phyloP scores from a whole-genome alignment of 2,888 invertebrate species.

The Trissolcus japonicus region DNA sequence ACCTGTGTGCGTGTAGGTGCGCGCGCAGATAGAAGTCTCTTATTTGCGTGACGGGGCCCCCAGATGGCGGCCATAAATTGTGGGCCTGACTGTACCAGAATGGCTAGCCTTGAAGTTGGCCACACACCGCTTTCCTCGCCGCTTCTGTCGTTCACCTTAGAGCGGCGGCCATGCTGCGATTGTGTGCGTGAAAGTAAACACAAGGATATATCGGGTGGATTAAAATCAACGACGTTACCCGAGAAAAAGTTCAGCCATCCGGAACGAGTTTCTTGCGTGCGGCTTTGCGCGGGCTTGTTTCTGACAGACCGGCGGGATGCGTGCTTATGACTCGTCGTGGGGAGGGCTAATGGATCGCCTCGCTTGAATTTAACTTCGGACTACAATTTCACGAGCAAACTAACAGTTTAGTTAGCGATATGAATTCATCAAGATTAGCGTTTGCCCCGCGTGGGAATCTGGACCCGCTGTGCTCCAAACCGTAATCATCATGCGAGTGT shows the following conservation, averaged over 20 bases:
- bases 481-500: no score
- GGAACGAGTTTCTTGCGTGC: constrained; percentile 53
- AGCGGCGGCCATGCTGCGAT: constrained; percentile 26
- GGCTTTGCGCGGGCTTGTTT: constrained; percentile 22
- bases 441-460: constrained; percentile 25
- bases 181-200: constrained; percentile 49
- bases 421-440: constrained; percentile 43
- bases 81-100: constrained; percentile 67
- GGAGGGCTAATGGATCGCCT: constrained; percentile 41
- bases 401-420: constrained; percentile 48
- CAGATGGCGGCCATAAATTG: constrained; percentile 55
- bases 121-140: constrained; percentile 36
- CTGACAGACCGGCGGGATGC: constrained; percentile 27
- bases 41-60: constrained; percentile 17
- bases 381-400: constrained; percentile 41
- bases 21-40: constrained; percentile 13
- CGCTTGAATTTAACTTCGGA: constrained; percentile 39
- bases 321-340: constrained; percentile 36
- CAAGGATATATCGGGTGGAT: constrained; percentile 47
- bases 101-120: constrained; percentile 70
- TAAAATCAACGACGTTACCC: constrained; percentile 35
- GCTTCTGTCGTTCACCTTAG: constrained; percentile 57
- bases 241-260: constrained; percentile 37
- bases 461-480: background rate
- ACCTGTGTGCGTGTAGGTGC: constrained; percentile 22